Evolutionary conservation across 2,888 invertebrate genomes (phyloP).

Genomic region (Psylliodes chrysocephalus): DNA sequence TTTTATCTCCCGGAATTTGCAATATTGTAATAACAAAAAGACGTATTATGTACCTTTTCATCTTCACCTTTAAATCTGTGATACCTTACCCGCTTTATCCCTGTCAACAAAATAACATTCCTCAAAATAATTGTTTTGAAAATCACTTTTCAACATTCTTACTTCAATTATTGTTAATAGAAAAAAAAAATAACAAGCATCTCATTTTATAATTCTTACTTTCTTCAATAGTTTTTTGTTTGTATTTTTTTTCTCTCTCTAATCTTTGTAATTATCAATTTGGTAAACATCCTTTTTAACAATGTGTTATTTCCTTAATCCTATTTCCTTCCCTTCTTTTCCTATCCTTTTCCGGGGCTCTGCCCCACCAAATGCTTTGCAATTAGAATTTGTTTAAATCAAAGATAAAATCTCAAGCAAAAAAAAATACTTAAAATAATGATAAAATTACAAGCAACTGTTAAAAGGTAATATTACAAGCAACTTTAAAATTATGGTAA

Average conservation of each 20-base stretch:
- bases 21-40: constrained; percentile 41
- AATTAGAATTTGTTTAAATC: constrained; percentile 36
- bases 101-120: constrained; percentile 3
- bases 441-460: too few relatives aligned
- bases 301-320: constrained; percentile 11
- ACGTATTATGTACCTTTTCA: constrained; percentile 38
- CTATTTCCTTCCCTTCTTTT: constrained; percentile 12
- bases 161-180: background rate
- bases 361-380: constrained; percentile 37
- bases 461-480: too few relatives aligned
- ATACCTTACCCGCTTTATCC: constrained; percentile 48
- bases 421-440: too few relatives aligned
- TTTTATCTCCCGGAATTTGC: constrained; percentile 46
- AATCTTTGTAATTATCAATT: background rate
- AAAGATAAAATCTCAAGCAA: too few relatives aligned
- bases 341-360: constrained; percentile 32
- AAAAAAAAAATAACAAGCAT: background rate
- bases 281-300: background rate
- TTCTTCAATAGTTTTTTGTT: constrained; percentile 12
- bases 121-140: background rate
- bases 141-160: constrained; percentile 4
- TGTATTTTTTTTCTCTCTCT: constrained; percentile 3
- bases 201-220: too few relatives aligned
- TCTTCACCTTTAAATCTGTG: constrained; percentile 57
- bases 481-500: too few relatives aligned